Evolutionary conservation across 2,888 invertebrate genomes (phyloP).

Genomic region (Cremastinae sp.): DNA sequence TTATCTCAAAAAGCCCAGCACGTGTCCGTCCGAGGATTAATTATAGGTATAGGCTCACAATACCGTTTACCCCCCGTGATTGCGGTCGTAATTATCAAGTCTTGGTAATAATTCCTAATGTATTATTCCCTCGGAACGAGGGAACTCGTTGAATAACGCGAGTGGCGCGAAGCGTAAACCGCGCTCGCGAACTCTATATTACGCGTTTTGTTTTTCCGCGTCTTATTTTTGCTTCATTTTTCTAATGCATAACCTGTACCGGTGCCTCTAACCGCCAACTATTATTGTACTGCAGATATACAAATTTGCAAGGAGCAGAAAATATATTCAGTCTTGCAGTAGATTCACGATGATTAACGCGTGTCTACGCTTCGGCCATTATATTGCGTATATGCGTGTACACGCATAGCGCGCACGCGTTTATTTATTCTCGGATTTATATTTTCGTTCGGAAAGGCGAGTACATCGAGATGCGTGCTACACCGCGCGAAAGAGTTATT

Average conservation of each 20-base stretch:
- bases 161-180: constrained; percentile 42
- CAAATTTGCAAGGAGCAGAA: no score
- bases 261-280: constrained; percentile 7
- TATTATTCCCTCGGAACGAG: constrained; percentile 13
- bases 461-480: neutral
- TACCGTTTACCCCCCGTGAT: constrained; percentile 12
- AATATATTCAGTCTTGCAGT: constrained; percentile 7
- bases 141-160: constrained; percentile 43
- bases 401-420: neutral
- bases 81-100: constrained; percentile 1
- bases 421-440: no score
- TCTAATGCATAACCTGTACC: no score
- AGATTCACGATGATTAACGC: constrained; percentile 25
- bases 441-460: neutral
- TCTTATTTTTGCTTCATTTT: constrained; percentile 11
- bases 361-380: neutral
- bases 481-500: constrained; percentile 19
- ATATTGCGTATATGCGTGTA: neutral
- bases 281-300: constrained; percentile 24
- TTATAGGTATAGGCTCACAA: no score
- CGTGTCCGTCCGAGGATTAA: no score
- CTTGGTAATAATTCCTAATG: constrained; percentile 17
- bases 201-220: no score
- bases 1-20: no score
- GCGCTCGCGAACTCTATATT: neutral